phyloP scores from a whole-genome alignment of 2,888 invertebrate species.

The Synergus gifuensis region DNA sequence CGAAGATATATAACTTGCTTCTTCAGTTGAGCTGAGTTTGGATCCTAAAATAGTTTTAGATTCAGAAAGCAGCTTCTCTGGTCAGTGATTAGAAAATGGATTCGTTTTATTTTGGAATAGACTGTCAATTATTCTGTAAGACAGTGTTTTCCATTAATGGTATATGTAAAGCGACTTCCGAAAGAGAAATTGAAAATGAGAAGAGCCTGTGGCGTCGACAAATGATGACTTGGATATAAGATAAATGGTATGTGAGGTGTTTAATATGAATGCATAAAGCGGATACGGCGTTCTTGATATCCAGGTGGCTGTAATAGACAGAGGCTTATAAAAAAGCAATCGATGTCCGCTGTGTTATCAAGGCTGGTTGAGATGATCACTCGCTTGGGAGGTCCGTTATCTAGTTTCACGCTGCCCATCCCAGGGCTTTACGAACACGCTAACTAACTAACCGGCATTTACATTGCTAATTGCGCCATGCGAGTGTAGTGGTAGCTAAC shows the following conservation, averaged over 20 bases:
- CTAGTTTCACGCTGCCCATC: conserved; percentile 64
- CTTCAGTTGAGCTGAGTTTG: background rate
- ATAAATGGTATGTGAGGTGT: background rate
- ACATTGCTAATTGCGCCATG: conserved; percentile 77
- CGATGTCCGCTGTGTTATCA: conserved; percentile 70
- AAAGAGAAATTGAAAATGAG: conserved; percentile 29
- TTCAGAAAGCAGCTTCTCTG: background rate
- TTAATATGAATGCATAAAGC: conserved; percentile 5
- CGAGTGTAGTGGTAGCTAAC: conserved; percentile 74
- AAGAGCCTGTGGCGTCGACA: background rate
- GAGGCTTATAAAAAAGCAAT: conserved; percentile 55
- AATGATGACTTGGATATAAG: background rate
- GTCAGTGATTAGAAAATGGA: background rate
- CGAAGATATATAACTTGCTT: background rate
- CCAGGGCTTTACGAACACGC: conserved; percentile 72
- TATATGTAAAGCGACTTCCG: background rate
- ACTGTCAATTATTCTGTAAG: background rate
- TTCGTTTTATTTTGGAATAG: background rate
- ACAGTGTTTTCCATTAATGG: background rate
- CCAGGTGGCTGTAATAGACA: conserved; percentile 23
- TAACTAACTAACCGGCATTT: conserved; percentile 77
- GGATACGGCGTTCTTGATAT: conserved; percentile 10
- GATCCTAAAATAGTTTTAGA: background rate
- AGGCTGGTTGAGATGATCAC: conserved; percentile 71
- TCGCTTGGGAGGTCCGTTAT: conserved; percentile 76